phyloP scores from a whole-genome alignment of 2,888 invertebrate species.

The Lucinisca nassula region DNA sequence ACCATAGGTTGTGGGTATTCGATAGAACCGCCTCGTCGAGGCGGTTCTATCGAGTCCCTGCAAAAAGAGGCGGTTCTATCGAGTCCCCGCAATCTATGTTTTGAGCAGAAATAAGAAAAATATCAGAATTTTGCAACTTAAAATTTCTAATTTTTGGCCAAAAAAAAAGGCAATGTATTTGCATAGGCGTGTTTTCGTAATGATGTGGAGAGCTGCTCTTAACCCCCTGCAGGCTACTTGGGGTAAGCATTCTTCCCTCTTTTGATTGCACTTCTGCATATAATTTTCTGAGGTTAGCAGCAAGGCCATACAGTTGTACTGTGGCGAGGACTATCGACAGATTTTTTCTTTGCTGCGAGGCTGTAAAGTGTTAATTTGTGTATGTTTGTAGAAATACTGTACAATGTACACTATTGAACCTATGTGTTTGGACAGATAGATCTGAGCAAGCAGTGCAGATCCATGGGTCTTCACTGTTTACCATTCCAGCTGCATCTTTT shows the following conservation, averaged over 20 bases:
- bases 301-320: background rate
- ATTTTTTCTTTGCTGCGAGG: background rate
- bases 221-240: slow-evolving; percentile 1
- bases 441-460: background rate
- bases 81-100: too few relatives aligned
- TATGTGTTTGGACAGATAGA: background rate
- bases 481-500: background rate
- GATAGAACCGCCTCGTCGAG: too few relatives aligned
- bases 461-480: background rate
- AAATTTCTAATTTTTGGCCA: too few relatives aligned
- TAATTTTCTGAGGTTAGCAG: background rate
- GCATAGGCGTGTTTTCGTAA: too few relatives aligned
- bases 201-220: background rate
- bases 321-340: background rate
- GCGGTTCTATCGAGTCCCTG: too few relatives aligned
- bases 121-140: too few relatives aligned
- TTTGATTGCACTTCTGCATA: slow-evolving; percentile 5
- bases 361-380: background rate
- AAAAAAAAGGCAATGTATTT: too few relatives aligned
- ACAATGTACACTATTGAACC: background rate
- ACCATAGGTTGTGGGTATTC: too few relatives aligned
- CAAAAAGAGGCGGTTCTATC: too few relatives aligned
- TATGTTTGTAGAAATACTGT: background rate
- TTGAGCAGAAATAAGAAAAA: too few relatives aligned
- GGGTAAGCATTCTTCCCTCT: background rate